Evolutionary conservation across 64 coral and sea anemone species (phyloP).

Genomic region (Pachyseris speciosa): DNA sequence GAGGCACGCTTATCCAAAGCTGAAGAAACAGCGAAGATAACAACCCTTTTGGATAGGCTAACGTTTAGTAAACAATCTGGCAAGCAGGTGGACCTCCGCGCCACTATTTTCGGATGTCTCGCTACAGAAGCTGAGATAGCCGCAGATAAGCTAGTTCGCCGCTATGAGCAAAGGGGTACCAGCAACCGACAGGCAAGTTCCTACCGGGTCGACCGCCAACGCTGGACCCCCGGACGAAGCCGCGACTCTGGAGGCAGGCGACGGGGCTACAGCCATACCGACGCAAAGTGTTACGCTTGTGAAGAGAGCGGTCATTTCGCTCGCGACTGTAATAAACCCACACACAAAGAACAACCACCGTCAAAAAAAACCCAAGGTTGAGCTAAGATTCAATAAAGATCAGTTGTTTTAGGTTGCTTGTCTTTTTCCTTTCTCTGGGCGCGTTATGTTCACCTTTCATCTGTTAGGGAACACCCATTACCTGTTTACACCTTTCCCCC

Average conservation of each 20-base stretch:
- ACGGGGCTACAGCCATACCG: neutral
- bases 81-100: neutral
- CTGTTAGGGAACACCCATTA: neutral
- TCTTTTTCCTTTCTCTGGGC: neutral
- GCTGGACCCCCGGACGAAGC: neutral
- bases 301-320: neutral
- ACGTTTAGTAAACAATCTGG: too few relatives aligned
- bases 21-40: too few relatives aligned
- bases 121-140: neutral
- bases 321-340: neutral
- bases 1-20: too few relatives aligned
- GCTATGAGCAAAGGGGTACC: neutral
- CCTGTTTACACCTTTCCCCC: too few relatives aligned
- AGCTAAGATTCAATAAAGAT: neutral
- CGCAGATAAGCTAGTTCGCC: conserved; percentile 1
- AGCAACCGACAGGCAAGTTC: neutral
- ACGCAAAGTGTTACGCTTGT: neutral
- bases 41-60: too few relatives aligned
- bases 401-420: neutral
- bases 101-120: conserved; percentile 16
- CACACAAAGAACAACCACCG: neutral
- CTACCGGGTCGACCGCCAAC: neutral
- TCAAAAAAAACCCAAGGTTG: neutral
- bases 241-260: neutral
- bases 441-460: neutral